These are phyloP conservation scores for Holothuria scabra DNA, from an alignment of 53 echinoderm and acorn worm genomes.

Conservation along the genomic window DNA sequence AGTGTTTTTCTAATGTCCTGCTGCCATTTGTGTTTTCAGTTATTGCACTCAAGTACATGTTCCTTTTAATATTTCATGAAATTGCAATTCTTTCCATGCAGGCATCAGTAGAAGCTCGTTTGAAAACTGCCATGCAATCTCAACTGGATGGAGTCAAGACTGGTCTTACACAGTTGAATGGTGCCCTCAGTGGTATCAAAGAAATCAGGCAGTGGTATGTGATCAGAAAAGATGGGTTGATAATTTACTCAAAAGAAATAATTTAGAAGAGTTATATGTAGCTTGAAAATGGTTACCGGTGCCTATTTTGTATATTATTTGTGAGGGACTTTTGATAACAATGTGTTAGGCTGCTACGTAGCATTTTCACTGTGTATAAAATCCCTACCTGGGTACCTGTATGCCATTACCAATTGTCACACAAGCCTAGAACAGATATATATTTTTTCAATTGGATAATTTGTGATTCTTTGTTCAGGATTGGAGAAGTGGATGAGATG, in stretches of 20 bases:
- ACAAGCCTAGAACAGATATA: no score
- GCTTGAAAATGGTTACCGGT: no score
- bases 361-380: no score
- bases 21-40: background rate
- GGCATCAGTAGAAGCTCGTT: conserved; percentile 96
- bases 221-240: background rate
- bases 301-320: background rate
- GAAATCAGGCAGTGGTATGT: conserved; percentile 84
- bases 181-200: conserved; percentile 80
- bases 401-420: no score
- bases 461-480: conserved; percentile 52
- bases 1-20: no score
- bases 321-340: background rate
- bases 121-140: conserved; percentile 99
- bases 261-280: no score
- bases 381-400: no score
- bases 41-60: background rate
- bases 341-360: background rate
- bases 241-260: no score
- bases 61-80: background rate
- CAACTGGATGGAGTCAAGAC: conserved; percentile 97
- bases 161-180: conserved; percentile 85
- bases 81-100: background rate
- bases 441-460: background rate
- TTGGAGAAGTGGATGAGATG: conserved; percentile 85